Conservation (phyloP, 1,140 invertebrate species). For the Protaetia brevitarsis region DNA sequence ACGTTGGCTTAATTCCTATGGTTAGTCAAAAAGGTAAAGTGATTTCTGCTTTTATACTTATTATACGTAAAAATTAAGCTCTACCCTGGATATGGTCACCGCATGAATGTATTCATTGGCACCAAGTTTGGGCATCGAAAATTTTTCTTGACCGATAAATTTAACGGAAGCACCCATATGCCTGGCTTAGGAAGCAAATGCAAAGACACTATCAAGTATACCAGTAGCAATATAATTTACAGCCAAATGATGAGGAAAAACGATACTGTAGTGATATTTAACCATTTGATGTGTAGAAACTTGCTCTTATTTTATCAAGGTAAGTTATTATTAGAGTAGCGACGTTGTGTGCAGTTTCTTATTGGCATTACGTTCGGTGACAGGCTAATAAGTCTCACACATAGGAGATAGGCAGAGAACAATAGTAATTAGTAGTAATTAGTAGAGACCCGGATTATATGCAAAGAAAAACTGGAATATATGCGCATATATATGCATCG, state of each 20-base stretch:
- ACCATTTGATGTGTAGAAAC: not conserved
- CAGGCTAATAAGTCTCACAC: too few species aligned
- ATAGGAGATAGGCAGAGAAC: too few species aligned
- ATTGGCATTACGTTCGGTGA: too few species aligned
- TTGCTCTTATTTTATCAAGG: not conserved
- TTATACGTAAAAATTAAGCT: not conserved
- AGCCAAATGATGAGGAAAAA: not conserved
- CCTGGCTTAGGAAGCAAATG: not conserved
- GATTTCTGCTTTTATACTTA: not conserved
- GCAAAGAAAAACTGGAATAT: too few species aligned
- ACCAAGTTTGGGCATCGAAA: not conserved
- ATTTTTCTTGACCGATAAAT: not conserved
- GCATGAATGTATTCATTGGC: not conserved
- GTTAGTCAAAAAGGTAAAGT: not conserved
- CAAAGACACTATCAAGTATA: not conserved
- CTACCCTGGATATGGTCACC: not conserved
- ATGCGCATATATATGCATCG: too few species aligned
- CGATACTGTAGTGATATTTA: not conserved
- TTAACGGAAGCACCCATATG: not conserved
- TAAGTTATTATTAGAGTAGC: not conserved
- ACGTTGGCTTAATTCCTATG: not conserved
- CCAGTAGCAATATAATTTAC: not conserved
- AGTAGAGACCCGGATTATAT: too few species aligned
- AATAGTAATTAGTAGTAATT: too few species aligned
- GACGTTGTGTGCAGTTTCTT: too few species aligned